Conservation (phyloP, 2,888 invertebrate genomes). For the Drymonia ruficornis region DNA sequence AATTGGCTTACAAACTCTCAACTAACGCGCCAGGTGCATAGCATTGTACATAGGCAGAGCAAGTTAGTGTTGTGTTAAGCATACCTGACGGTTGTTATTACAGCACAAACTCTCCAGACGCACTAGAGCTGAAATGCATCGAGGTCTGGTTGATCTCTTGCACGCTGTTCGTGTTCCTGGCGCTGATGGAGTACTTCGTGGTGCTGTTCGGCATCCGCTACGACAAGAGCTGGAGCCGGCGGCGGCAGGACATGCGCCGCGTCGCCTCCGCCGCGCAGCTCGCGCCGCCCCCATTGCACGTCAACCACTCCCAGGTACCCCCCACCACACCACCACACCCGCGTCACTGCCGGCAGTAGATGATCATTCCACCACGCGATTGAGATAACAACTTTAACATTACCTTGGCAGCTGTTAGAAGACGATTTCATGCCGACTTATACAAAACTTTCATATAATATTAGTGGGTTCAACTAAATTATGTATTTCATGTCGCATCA, state of each 20-base stretch:
- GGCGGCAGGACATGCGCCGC: slow-evolving; percentile 70
- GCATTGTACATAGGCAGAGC: no score
- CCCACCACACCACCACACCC: background rate
- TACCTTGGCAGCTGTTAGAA: no score
- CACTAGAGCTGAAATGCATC: slow-evolving; percentile 86
- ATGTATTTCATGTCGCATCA: no score
- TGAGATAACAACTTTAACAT: background rate
- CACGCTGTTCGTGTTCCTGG: slow-evolving; percentile 87
- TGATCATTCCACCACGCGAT: slow-evolving; percentile 37
- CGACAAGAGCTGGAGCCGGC: slow-evolving; percentile 86
- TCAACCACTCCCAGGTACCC: slow-evolving; percentile 76
- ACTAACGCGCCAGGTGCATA: no score
- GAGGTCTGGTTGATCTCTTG: slow-evolving; percentile 88
- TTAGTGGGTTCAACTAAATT: no score
- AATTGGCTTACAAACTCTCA: no score
- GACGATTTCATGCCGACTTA: no score
- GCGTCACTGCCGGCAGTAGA: background rate
- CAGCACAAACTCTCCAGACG: slow-evolving; percentile 87
- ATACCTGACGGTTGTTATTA: no score
- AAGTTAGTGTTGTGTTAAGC: no score
- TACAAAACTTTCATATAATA: no score
- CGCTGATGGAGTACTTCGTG: slow-evolving; percentile 86
- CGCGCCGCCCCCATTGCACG: slow-evolving; percentile 70
- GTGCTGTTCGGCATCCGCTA: slow-evolving; percentile 87
- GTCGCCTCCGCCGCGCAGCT: slow-evolving; percentile 76